A percentile compares a stretch with the other conserved stretches of the same genome.
Conservation (phyloP, 2,797 vertebrate species). For the Acanthurus tractus region DNA sequence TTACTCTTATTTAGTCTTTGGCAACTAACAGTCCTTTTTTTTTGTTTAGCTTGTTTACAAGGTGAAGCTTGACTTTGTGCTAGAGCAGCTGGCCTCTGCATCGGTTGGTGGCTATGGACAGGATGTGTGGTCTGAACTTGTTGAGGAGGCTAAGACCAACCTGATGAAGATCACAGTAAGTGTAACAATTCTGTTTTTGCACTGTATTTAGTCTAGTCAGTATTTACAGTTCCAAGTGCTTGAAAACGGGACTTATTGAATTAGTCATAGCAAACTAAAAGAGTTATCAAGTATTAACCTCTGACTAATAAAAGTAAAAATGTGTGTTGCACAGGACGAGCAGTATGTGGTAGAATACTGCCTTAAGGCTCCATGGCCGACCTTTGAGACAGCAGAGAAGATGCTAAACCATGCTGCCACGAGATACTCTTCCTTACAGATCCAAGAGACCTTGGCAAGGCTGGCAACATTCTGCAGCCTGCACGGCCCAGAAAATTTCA, state of each 20-base stretch:
- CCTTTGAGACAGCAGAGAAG: constrained; percentile 92
- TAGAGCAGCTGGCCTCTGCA: constrained; percentile 92
- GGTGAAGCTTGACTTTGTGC: constrained; percentile 93
- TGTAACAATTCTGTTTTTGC: neutral
- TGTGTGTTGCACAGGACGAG: constrained; percentile 86
- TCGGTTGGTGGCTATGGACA: constrained; percentile 81
- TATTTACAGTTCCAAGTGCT: constrained; percentile 5
- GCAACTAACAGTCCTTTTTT: constrained; percentile 6
- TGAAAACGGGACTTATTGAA: neutral
- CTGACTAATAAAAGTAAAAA: neutral
- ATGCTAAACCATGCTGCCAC: constrained; percentile 91
- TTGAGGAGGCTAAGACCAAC: constrained; percentile 92
- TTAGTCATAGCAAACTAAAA: neutral
- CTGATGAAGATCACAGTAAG: constrained; percentile 93
- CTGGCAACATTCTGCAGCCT: constrained; percentile 94
- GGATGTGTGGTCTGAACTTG: constrained; percentile 86
- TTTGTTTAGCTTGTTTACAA: constrained; percentile 93
- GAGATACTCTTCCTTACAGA: constrained; percentile 81
- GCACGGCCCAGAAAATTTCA: constrained; percentile 91
- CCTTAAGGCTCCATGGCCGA: constrained; percentile 93
- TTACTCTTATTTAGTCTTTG: neutral
- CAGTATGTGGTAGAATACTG: constrained; percentile 95
- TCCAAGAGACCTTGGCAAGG: constrained; percentile 90
- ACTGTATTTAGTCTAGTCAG: neutral
- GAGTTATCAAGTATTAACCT: neutral